Base-by-base conservation (phyloP, 2,888 invertebrate genomes). In the Ochropleura plecta region DNA sequence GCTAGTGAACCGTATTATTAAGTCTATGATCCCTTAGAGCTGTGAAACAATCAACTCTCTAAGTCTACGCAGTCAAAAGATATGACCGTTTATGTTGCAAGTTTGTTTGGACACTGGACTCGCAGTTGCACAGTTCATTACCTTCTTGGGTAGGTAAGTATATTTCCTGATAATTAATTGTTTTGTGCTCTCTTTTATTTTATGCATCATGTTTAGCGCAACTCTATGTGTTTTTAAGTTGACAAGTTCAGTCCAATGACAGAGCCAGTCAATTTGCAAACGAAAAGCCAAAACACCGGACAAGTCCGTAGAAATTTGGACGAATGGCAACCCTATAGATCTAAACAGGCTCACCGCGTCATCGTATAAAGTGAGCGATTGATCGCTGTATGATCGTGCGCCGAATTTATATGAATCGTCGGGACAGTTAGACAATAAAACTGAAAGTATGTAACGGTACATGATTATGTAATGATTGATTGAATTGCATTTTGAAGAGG, bases 371-470 rank as follows among this genome's bases (percentile, higher is more conserved):
- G 51, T 9, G 75, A 30, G 44, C 64, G 72, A 70, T 30, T 64
- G 62, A 71, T 73, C 53, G 53, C 66, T 20, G 20, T 46, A 40
- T 48, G 67, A 40, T 69, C 84, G 76, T 82, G 79, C 46, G 55
- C 55, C 63, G 75, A 84, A 84, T 86, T 72, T 46, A 48, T 73
- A 78, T 65, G 60, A 30, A 71, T 64, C 64, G 55, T 76, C 53
- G 30, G 30, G 3, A 30, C 73, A 67, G 67, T 73, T 51, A 64
- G 49, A 30, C 3, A 64, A 63, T 80, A 53, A 78, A 85, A 85
- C 53, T 73, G 76, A 85, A 85, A 83, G 78, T 78, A 49, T 75
- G 49, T 76, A 81, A 75, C 85, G 62, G 78, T 83, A 9, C 4
- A 12, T 18, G 20, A 30, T 57, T 59, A 62, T 53, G 40, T 46